Evolutionary conservation across 2,113 vertebrate species (phyloP).

Genomic region (Notiomystis cincta): DNA sequence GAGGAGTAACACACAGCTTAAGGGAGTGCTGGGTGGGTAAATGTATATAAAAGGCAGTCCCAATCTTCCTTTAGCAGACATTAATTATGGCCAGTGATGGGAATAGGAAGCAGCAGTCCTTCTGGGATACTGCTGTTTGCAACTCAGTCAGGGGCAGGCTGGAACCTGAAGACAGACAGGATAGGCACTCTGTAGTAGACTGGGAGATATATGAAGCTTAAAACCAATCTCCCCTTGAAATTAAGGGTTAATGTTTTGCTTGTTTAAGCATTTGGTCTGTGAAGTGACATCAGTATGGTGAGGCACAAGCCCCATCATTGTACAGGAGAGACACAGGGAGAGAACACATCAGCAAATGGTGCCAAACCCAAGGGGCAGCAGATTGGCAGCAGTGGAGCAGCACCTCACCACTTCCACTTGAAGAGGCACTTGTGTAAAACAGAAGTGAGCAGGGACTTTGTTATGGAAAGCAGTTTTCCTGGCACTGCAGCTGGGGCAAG

Average conservation of each 20-base stretch:
- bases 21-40: neutral
- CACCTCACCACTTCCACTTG: neutral
- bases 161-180: neutral
- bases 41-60: slow-evolving; percentile 6
- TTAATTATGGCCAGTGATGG: neutral
- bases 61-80: neutral
- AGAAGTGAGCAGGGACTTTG: neutral
- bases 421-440: neutral
- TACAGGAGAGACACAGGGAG: neutral
- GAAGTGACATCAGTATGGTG: neutral
- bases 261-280: neutral
- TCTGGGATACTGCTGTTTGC: neutral
- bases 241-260: neutral
- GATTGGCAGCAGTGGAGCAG: neutral
- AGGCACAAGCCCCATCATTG: neutral
- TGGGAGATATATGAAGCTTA: neutral
- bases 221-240: neutral
- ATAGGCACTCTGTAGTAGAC: neutral
- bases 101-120: neutral
- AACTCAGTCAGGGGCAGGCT: neutral
- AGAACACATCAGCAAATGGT: neutral
- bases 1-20: neutral
- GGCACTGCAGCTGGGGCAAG: neutral
- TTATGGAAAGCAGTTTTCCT: neutral
- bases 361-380: neutral